Conservation (phyloP, 1,140 invertebrate species). For the Cyphomyrmex costatus region DNA sequence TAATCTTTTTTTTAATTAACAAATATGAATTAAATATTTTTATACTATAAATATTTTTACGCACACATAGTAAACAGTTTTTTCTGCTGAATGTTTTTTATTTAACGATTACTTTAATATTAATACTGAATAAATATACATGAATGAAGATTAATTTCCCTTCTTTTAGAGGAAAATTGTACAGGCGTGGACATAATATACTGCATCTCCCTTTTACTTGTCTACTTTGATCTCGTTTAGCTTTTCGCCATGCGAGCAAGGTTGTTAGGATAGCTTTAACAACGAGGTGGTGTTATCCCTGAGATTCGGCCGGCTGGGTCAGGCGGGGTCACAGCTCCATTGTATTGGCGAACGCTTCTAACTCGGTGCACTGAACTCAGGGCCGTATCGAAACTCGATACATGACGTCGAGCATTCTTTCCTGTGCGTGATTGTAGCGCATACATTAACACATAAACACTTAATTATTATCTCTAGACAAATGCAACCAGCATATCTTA, state of each 20-base stretch:
- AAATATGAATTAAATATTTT: not conserved
- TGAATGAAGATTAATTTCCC: not conserved
- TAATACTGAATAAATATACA: not conserved
- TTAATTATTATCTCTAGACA: slow-evolving; percentile 7
- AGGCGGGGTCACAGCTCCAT: slow-evolving; percentile 70
- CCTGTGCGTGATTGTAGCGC: not conserved
- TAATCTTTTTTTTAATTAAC: not conserved
- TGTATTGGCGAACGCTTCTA: slow-evolving; percentile 68
- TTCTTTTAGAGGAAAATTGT: slow-evolving; percentile 3
- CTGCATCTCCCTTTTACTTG: not conserved
- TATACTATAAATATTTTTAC: not conserved
- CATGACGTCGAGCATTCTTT: slow-evolving; percentile 8
- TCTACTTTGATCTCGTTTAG: slow-evolving; percentile 14
- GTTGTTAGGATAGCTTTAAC: slow-evolving; percentile 24
- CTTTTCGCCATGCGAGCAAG: slow-evolving; percentile 19
- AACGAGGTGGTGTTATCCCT: slow-evolving; percentile 70
- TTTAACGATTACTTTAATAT: not conserved
- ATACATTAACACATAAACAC: not conserved
- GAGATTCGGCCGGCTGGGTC: slow-evolving; percentile 72
- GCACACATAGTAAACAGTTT: not conserved
- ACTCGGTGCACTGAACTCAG: slow-evolving; percentile 72
- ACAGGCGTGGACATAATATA: not conserved
- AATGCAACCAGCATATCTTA: not conserved
- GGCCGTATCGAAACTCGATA: slow-evolving; percentile 59
- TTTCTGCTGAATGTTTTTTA: not conserved